Conservation (phyloP, 2,113 vertebrate species). For the Pteruthius melanotis region DNA sequence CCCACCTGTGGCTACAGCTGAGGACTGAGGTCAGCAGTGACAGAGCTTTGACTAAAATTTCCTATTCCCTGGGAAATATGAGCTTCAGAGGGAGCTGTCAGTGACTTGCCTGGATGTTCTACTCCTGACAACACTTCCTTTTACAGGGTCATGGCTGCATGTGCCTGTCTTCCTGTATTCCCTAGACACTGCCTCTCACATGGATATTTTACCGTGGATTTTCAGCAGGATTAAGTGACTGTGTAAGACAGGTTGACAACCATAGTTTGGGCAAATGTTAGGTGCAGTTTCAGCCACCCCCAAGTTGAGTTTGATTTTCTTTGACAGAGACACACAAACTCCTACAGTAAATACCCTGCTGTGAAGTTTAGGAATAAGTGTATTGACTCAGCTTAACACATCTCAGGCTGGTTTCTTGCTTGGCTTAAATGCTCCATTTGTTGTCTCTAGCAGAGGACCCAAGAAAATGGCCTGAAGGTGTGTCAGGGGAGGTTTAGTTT, state of each 20-base stretch:
- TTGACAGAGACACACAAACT: neutral
- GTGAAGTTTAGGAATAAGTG: neutral
- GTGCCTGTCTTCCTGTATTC: neutral
- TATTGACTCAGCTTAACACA: neutral
- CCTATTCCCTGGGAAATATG: neutral
- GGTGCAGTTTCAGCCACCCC: neutral
- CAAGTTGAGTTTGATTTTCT: neutral
- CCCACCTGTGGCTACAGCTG: neutral
- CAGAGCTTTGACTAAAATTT: neutral
- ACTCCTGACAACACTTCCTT: neutral
- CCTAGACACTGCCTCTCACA: neutral
- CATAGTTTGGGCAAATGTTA: neutral
- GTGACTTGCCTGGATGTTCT: neutral
- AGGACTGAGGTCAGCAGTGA: neutral
- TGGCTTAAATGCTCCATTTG: neutral
- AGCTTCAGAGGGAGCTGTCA: neutral
- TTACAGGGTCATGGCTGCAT: neutral
- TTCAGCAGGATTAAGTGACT: neutral
- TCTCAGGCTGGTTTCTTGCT: neutral
- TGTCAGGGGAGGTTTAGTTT: neutral
- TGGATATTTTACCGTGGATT: neutral
- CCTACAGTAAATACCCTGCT: neutral
- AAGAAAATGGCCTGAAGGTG: neutral
- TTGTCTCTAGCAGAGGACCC: neutral
- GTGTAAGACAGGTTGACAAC: neutral